Base-by-base conservation (phyloP, 1,140 invertebrate species). In the Drosophila grimshawi region DNA sequence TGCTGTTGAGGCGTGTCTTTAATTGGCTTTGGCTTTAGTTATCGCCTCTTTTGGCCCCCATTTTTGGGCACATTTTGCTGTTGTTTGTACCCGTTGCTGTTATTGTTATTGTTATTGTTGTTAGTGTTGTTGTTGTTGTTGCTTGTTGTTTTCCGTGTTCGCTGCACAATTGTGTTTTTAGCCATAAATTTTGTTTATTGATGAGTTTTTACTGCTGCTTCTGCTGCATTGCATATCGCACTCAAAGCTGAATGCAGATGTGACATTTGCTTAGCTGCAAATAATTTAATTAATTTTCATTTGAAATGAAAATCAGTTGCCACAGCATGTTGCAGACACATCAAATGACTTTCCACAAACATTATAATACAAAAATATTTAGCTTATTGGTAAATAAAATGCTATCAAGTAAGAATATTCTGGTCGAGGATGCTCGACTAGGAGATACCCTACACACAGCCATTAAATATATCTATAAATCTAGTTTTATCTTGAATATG, bases 161-260 rank as follows among this genome's bases (percentile, higher is more conserved):
- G 57, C 37, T 64, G 67, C 67, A 71, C 67, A 71, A 71, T 71
- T 71, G 59, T 76, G 67, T 76, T 71, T 71, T 55, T 49, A 29
- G 39, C 64, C 81, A 86, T 86, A 86, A 86, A 86, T 81, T 86
- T 76, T 53, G 82, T 76, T 86, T 86, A 78, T 81, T 86, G 81
- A 81, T 72, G 81, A 81, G 73, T 51, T 69, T 65, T 41, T 76
- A 49, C 43, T 6, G 48, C 48, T 52, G 3, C 55, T 8, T 19
- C 6, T 52, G 37, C 29, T 48, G 37, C 6, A 48, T 11, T 0
- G 27, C 19, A 5, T 11, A 72, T 56, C 45, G 32, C 63, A 80
- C 48, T 19, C 19, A 1, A 19, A 19, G 19, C 19, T 19, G 19
- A 19, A 19, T 19, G 19, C 19, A 19, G 19, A 81, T 81, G 81